Evolutionary conservation across 2,888 invertebrate genomes (phyloP).

Genomic region (Galerucella pusilla): DNA sequence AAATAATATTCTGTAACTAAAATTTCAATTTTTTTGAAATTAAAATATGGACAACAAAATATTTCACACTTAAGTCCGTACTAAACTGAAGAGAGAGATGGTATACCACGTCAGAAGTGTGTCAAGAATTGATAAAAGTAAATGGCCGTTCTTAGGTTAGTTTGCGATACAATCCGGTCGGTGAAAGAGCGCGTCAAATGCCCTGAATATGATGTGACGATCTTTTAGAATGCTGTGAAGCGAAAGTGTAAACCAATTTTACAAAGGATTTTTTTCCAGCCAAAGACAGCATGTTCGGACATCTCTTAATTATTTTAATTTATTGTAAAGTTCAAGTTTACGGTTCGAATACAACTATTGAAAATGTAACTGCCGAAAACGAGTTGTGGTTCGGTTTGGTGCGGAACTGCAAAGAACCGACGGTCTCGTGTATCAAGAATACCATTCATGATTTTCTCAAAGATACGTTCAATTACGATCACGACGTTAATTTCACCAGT

Average conservation of each 20-base stretch:
- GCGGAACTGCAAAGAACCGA: constrained; percentile 75
- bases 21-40: background rate
- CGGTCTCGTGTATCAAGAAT: constrained; percentile 80
- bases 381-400: constrained; percentile 80
- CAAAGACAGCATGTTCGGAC: constrained; percentile 45
- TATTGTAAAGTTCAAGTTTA: constrained; percentile 42
- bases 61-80: background rate
- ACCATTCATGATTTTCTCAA: constrained; percentile 81
- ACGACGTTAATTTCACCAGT: constrained; percentile 65
- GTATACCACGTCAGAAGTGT: constrained; percentile 53
- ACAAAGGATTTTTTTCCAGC: background rate
- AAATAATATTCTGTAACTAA: too few species aligned
- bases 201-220: constrained; percentile 56
- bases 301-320: constrained; percentile 37
- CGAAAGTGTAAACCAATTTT: constrained; percentile 31
- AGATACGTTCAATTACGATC: constrained; percentile 69
- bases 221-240: constrained; percentile 37
- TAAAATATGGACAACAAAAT: background rate
- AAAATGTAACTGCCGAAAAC: constrained; percentile 67
- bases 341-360: constrained; percentile 57
- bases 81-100: constrained; percentile 21
- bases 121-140: constrained; percentile 62
- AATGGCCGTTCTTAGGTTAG: constrained; percentile 53
- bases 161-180: constrained; percentile 59
- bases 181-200: constrained; percentile 58